Base-by-base conservation (phyloP, 2,888 invertebrate species). In the Epistrophe grossulariae region DNA sequence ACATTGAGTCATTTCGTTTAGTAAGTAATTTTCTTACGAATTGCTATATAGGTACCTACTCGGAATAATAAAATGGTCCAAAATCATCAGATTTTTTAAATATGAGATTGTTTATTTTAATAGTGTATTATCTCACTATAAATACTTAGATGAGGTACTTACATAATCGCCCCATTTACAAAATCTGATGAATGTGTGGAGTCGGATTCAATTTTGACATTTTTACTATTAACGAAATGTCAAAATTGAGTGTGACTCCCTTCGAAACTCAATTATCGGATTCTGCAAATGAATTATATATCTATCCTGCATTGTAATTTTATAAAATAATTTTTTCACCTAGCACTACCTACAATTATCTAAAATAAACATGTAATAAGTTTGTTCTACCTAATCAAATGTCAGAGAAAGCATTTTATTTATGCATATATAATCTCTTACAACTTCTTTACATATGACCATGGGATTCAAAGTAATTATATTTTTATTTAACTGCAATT, bases 1-100 rank as follows among this genome's bases (percentile, higher is more conserved):
- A 45, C 48, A 5, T 13, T 82, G 81, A 74, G 15, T 78, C 74
- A 64, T 43, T 24, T 8, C 71, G 35, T 35, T 62, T 11, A 28
- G 19, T 31, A 40, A 68, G 17, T 31, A 4, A 68, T 19, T 38
- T 55, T 55, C 15, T 31, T 9, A n/a, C 8, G 28, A 55, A 15
- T 31, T 15, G 1, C 17, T 4, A 15, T 8, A 52, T 55, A 55
- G 24, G 7, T 24, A 52, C n/a, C n/a, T n/a, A n/a, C 11, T 52
- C 11, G 15, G 1, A 28, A 28, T 55, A 3, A 24, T 13, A 52
- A n/a, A n/a, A 13, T 24, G 24, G 1, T 52, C 11, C 0, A 43
- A 52, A 5, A 28, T 15, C 2, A 28, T 48, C 10, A 48, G 0
- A 15, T 57, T 11, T 24, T 24, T 13, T 4, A 6, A 24, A n/a